These are phyloP conservation scores for Drosophila barbarae DNA, from an alignment of 2,888 invertebrate species.

Conservation along the genomic window DNA sequence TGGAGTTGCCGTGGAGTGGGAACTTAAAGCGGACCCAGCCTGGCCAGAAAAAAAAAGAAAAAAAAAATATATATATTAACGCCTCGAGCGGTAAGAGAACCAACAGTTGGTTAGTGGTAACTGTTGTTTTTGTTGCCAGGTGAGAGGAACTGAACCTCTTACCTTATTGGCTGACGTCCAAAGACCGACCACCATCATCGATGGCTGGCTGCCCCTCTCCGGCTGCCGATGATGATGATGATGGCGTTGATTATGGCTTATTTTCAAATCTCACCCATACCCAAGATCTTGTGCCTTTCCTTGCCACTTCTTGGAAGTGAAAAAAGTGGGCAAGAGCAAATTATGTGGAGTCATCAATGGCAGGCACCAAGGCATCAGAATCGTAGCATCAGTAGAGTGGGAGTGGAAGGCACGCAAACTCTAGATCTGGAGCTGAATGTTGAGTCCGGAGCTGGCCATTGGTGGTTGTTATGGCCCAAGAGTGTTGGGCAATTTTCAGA, in stretches of 20 bases:
- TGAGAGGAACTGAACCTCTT: conserved; percentile 52
- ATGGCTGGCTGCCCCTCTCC: conserved; percentile 34
- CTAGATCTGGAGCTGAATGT: background rate
- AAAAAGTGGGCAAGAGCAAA: conserved; percentile 51
- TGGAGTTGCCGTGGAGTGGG: conserved; percentile 54
- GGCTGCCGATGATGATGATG: conserved; percentile 53
- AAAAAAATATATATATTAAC: conserved; percentile 62
- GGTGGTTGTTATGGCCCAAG: conserved; percentile 28
- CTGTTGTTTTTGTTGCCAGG: conserved; percentile 58
- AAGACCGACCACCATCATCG: conserved; percentile 76
- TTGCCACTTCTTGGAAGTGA: conserved; percentile 63
- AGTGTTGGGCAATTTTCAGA: conserved; percentile 30
- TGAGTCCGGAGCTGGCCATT: conserved; percentile 19
- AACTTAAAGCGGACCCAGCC: conserved; percentile 34
- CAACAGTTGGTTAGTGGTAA: conserved; percentile 58
- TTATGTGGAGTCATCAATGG: conserved; percentile 71
- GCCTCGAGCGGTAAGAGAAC: conserved; percentile 58
- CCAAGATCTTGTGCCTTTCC: conserved; percentile 12
- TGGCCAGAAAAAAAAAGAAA: too few relatives aligned
- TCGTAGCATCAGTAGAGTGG: conserved; percentile 42
- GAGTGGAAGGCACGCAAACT: conserved; percentile 43
- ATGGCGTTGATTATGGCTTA: conserved; percentile 76
- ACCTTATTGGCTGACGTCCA: conserved; percentile 65
- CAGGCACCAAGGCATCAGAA: conserved; percentile 45
- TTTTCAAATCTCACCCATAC: conserved; percentile 67